A percentile compares a stretch with the other conserved stretches of the same genome.
These are phyloP conservation scores for Lycodopsis pacificus DNA, from an alignment of 2,797 vertebrate genomes.

Conservation along the genomic window DNA sequence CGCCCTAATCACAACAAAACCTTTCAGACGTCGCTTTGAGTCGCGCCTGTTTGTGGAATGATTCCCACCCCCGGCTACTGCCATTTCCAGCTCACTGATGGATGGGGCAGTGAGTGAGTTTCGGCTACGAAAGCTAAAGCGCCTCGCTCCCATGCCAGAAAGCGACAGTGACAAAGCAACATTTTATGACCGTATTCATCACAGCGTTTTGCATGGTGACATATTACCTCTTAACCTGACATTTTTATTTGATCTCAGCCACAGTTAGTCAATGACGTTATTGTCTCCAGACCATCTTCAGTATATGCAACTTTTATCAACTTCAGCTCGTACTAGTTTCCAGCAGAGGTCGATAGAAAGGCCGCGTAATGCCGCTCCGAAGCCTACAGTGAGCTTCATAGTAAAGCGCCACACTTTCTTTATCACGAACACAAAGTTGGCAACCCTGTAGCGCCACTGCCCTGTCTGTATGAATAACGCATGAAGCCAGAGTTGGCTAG, in stretches of 20 bases:
- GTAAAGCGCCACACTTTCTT: constrained; percentile 34
- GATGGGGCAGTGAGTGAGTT: constrained; percentile 45
- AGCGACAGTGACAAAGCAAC: constrained; percentile 39
- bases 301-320: not conserved
- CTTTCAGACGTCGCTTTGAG: constrained; percentile 17
- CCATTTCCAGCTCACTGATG: constrained; percentile 47
- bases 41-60: not conserved
- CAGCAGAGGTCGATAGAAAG: constrained; percentile 16
- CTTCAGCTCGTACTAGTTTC: not conserved
- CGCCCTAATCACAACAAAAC: not conserved
- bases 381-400: constrained; percentile 35
- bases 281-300: constrained; percentile 7
- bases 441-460: constrained; percentile 34
- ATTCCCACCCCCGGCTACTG: constrained; percentile 21
- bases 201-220: constrained; percentile 43
- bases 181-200: constrained; percentile 53
- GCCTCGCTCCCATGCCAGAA: constrained; percentile 21
- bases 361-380: constrained; percentile 23
- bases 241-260: constrained; percentile 20
- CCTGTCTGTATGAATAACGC: constrained; percentile 60
- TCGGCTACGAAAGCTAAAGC: constrained; percentile 42
- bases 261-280: constrained; percentile 11
- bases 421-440: constrained; percentile 37
- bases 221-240: constrained; percentile 26
- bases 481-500: constrained; percentile 49